phyloP scores from a whole-genome alignment of 2,113 vertebrate species.

The Polyodon spathula region DNA sequence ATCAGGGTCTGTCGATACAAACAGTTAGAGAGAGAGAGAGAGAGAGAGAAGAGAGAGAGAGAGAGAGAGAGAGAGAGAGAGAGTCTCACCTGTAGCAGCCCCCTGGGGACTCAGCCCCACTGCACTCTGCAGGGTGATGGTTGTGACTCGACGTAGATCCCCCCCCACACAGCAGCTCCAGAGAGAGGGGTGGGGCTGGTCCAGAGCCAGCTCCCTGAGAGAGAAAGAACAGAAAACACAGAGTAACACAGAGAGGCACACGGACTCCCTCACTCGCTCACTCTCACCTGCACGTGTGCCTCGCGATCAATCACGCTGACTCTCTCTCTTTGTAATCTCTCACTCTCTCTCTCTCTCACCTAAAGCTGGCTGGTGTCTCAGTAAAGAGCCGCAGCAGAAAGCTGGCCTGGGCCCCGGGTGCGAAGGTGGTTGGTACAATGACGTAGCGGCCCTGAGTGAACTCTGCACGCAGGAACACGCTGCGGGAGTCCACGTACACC shows the following conservation, averaged over 20 bases:
- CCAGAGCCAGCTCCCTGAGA: slow-evolving; percentile 20
- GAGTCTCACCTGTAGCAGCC: background rate
- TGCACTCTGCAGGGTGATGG: slow-evolving; percentile 17
- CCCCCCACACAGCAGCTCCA: slow-evolving; percentile 21
- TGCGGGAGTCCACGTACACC: slow-evolving; percentile 66
- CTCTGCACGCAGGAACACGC: slow-evolving; percentile 50
- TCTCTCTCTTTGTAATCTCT: too few relatives aligned
- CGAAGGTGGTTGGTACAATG: slow-evolving; percentile 63
- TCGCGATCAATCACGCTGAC: too few relatives aligned
- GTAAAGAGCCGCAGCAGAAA: slow-evolving; percentile 63
- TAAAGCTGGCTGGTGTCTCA: slow-evolving; percentile 42
- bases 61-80: background rate
- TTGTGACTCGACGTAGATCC: slow-evolving; percentile 16
- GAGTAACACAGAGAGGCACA: background rate
- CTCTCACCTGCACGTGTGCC: too few relatives aligned
- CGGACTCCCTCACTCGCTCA: slow-evolving; percentile 1
- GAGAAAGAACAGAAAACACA: background rate
- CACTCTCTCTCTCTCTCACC: slow-evolving; percentile 24
- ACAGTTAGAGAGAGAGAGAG: background rate
- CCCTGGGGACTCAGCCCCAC: slow-evolving; percentile 10
- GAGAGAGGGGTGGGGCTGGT: slow-evolving; percentile 19
- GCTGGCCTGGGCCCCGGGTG: slow-evolving; percentile 44
- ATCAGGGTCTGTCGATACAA: slow-evolving; percentile 40
- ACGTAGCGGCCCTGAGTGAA: slow-evolving; percentile 51
- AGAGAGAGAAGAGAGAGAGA: background rate